Conservation (phyloP, 2,888 invertebrate species). For the Drosophila setosimentum region DNA sequence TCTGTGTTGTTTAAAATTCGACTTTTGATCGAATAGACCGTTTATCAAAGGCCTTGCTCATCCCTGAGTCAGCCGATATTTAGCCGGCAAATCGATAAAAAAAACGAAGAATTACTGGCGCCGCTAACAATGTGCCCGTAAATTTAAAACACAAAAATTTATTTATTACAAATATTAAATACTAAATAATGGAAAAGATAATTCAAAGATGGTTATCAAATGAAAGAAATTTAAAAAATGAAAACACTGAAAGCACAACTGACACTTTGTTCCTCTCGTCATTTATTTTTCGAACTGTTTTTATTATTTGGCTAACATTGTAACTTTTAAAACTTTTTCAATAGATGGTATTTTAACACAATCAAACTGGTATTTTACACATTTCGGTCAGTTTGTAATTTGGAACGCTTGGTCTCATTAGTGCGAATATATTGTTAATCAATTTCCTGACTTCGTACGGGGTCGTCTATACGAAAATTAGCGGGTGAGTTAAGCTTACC, state of each 20-base stretch:
- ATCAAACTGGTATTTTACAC: slow-evolving; percentile 4
- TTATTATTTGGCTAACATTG: background rate
- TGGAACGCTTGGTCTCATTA: slow-evolving; percentile 8
- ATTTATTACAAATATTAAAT: background rate
- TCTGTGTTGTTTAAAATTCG: background rate
- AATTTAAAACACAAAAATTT: background rate
- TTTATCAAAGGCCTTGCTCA: background rate
- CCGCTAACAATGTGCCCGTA: background rate
- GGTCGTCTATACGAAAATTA: slow-evolving; percentile 8
- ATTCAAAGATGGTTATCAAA: background rate
- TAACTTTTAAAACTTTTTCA: background rate
- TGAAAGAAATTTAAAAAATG: background rate
- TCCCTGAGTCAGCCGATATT: background rate
- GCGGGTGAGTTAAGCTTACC: slow-evolving; percentile 36
- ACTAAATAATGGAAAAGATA: background rate
- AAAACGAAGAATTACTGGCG: background rate
- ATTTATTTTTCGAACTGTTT: background rate
- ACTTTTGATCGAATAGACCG: background rate
- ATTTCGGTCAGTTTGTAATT: background rate
- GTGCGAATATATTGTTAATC: slow-evolving; percentile 10
- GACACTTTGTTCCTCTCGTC: background rate
- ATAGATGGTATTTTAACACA: background rate
- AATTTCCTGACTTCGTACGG: slow-evolving; percentile 25
- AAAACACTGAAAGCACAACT: background rate
- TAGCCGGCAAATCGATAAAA: background rate